These are phyloP conservation scores for Syngnathus typhle DNA, from an alignment of 2,113 vertebrate species.

Conservation along the genomic window DNA sequence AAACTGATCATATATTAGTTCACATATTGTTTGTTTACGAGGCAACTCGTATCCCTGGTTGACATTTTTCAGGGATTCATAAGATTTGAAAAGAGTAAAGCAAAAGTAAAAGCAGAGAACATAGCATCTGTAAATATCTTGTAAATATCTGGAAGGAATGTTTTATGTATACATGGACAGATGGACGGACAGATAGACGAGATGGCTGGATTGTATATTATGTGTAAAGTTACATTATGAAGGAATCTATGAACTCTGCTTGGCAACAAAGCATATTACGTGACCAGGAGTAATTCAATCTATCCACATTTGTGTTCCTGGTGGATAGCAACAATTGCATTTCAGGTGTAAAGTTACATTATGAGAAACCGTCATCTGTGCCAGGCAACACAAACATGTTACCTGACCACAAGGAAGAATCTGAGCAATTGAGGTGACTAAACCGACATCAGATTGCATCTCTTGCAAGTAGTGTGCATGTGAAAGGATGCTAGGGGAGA, in stretches of 20 bases:
- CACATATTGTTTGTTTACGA: conserved; percentile 1
- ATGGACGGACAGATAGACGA: no score
- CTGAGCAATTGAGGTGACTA: neutral
- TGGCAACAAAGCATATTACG: no score
- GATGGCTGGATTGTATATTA: no score
- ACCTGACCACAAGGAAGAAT: neutral
- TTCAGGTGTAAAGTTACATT: no score
- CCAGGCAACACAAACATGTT: no score
- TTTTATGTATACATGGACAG: neutral
- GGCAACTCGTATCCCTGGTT: neutral
- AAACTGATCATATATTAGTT: neutral
- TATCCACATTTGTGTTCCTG: no score
- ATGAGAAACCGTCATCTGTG: no score
- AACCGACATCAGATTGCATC: neutral
- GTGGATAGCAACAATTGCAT: no score
- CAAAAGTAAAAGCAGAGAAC: neutral
- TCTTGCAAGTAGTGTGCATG: neutral
- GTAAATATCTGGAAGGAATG: neutral
- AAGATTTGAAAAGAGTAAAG: neutral
- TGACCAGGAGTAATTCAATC: no score
- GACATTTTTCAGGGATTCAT: neutral
- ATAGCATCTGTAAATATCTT: neutral
- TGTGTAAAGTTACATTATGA: no score
- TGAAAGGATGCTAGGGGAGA: neutral
- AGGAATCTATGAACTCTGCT: no score